These are phyloP conservation scores for Liodrosophila aerea DNA, from an alignment of 2,888 invertebrate genomes.

Conservation along the genomic window DNA sequence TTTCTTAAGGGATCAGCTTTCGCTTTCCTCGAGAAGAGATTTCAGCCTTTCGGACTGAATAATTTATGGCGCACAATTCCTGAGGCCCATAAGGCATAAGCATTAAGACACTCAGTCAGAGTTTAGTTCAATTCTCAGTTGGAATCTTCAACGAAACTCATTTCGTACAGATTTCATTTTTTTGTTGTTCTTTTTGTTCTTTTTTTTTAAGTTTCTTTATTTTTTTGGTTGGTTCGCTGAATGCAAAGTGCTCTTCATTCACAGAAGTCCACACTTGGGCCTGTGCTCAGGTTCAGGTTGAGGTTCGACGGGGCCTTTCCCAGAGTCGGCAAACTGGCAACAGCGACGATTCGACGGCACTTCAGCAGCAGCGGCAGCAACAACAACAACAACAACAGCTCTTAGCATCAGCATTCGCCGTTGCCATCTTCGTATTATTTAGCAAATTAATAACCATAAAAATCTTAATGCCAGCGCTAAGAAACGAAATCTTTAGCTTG, in stretches of 20 bases:
- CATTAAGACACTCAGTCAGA: conserved; percentile 8
- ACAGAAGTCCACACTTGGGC: conserved; percentile 55
- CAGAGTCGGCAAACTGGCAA: conserved; percentile 31
- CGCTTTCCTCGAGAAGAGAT: too few species aligned
- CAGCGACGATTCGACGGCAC: conserved; percentile 32
- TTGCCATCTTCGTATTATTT: conserved; percentile 71
- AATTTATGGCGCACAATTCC: too few species aligned
- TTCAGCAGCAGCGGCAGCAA: conserved; percentile 25
- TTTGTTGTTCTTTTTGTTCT: not conserved
- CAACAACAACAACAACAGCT: conserved; percentile 11
- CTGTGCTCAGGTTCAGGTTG: conserved; percentile 28
- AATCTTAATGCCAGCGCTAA: conserved; percentile 72
- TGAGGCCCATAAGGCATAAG: conserved; percentile 26
- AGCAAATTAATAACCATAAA: conserved; percentile 77
- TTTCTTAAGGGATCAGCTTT: conserved; percentile 31
- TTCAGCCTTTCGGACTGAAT: too few species aligned
- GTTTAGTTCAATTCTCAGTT: not conserved
- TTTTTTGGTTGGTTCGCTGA: conserved; percentile 19
- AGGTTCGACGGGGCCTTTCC: conserved; percentile 41
- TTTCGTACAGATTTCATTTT: conserved; percentile 11
- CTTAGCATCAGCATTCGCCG: conserved; percentile 31
- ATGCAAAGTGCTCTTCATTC: conserved; percentile 76
- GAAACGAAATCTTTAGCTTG: conserved; percentile 73
- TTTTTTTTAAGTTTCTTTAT: not conserved
- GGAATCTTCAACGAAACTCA: conserved; percentile 21